These are phyloP conservation scores for Aurelia aurita DNA, from an alignment of 30 jellyfish, hydroid and myxozoan species.

Conservation along the genomic window DNA sequence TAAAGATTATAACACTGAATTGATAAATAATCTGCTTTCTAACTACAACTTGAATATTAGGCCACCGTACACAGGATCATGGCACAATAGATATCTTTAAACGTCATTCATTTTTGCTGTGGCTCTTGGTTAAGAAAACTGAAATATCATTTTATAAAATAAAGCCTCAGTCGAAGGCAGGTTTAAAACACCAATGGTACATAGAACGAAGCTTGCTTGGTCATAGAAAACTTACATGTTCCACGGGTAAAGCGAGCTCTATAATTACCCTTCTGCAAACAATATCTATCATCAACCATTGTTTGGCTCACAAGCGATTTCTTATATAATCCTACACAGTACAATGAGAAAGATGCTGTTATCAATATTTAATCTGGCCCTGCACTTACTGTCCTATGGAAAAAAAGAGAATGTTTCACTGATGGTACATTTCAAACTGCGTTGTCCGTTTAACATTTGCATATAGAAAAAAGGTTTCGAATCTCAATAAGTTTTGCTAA, in stretches of 20 bases:
- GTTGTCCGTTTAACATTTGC: no score
- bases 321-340: conserved; percentile 69
- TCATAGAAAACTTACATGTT: conserved; percentile 74
- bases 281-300: conserved; percentile 71
- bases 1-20: no score
- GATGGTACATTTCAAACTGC: not conserved
- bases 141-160: no score
- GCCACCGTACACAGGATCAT: no score
- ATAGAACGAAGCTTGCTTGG: conserved; percentile 54
- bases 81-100: no score
- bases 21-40: no score
- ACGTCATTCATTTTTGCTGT: no score
- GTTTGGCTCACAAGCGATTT: conserved; percentile 72
- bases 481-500: no score
- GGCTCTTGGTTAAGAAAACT: no score
- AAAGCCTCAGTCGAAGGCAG: no score
- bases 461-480: no score
- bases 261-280: conserved; percentile 76
- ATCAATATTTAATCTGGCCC: conserved; percentile 47
- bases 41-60: no score
- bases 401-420: conserved; percentile 41
- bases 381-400: conserved; percentile 59
- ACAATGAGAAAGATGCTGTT: conserved; percentile 74
- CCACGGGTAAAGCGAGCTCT: conserved; percentile 59
- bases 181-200: conserved; percentile 31